Evolutionary conservation across 2,888 invertebrate species (phyloP).

Genomic region (Cristatella mucedo): DNA sequence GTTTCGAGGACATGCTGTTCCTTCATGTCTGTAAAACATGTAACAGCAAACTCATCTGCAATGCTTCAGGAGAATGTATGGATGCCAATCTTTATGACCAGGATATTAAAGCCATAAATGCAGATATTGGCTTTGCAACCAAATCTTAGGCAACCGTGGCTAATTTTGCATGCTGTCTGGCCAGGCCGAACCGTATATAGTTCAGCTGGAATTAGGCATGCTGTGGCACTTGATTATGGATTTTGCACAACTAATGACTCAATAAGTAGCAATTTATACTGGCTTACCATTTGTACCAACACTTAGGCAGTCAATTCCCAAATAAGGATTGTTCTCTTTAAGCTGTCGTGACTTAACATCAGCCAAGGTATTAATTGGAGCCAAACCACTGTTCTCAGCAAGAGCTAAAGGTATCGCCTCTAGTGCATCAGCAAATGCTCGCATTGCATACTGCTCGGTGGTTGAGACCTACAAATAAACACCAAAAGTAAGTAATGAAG

Average conservation of each 20-base stretch:
- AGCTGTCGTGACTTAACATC: constrained; percentile 79
- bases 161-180: too few species aligned
- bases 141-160: too few species aligned
- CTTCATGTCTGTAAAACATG: constrained; percentile 62
- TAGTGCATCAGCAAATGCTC: constrained; percentile 84
- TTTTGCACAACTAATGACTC: constrained; percentile 1
- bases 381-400: constrained; percentile 86
- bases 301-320: constrained; percentile 89
- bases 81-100: too few species aligned
- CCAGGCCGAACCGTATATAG: too few species aligned
- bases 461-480: constrained; percentile 48
- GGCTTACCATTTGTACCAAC: constrained; percentile 49
- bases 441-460: constrained; percentile 89
- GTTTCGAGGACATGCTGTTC: constrained; percentile 88
- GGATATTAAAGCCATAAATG: too few species aligned
- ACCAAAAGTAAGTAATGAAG: constrained; percentile 6
- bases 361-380: constrained; percentile 70
- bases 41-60: too few species aligned
- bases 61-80: too few species aligned
- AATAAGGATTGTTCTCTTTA: constrained; percentile 60
- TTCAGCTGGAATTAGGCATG: too few species aligned
- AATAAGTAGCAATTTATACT: background rate
- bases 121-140: too few species aligned
- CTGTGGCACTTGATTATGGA: too few species aligned
- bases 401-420: constrained; percentile 85